Conservation (phyloP, 2,888 invertebrate genomes). For the Pachymerium ferrugineum region DNA sequence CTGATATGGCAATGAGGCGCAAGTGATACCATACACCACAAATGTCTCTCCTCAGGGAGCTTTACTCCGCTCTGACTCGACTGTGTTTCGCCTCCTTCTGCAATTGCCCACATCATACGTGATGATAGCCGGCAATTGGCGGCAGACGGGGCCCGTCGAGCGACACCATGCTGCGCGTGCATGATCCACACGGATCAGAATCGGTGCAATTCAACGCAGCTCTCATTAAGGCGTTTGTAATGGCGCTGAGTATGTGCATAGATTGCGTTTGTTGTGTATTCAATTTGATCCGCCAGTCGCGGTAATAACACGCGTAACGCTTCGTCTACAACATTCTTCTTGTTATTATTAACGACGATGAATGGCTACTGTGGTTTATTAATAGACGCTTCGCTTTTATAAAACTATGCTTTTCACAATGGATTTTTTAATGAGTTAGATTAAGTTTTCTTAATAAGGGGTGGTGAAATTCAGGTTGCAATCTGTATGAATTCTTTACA, state of each 20-base stretch:
- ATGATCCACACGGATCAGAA: not conserved
- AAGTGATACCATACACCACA: conserved; percentile 24
- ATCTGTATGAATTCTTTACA: no score
- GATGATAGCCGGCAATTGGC: conserved; percentile 25
- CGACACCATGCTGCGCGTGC: conserved; percentile 13
- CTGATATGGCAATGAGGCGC: conserved; percentile 25
- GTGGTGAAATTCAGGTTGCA: no score
- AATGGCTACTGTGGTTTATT: no score
- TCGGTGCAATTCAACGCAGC: not conserved
- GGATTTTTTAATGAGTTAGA: no score
- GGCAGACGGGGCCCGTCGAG: conserved; percentile 5
- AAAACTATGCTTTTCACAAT: no score
- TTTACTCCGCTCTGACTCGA: conserved; percentile 12
- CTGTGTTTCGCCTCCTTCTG: not conserved
- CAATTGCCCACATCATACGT: conserved; percentile 25
- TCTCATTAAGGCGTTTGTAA: conserved; percentile 25
- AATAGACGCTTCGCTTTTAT: no score
- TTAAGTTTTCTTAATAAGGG: no score
- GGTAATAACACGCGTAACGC: no score
- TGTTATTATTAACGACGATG: no score
- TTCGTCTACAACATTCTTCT: no score
- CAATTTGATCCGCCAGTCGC: no score
- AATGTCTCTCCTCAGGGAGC: conserved; percentile 23
- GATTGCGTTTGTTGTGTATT: conserved; percentile 10
- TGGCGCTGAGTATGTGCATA: not conserved